phyloP scores from a whole-genome alignment of 2,113 vertebrate genomes.

The Rhabdornis inornatus region DNA sequence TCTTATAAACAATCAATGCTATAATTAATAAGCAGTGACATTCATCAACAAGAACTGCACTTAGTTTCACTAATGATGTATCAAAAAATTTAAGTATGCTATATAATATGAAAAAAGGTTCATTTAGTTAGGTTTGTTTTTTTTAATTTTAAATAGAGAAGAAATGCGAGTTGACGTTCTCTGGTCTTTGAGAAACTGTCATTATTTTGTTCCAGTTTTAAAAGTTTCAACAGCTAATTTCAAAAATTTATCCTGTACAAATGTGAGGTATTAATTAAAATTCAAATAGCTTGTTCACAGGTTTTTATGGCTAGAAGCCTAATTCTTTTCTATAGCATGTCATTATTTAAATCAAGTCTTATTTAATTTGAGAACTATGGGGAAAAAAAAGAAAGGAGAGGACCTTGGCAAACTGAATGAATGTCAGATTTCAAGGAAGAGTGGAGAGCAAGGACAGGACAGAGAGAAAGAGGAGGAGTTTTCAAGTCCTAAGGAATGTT shows the following conservation, averaged over 20 bases:
- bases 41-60: not conserved
- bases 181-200: not conserved
- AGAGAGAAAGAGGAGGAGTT: not conserved
- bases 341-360: constrained; percentile 17
- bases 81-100: not conserved
- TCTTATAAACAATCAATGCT: not conserved
- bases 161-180: not conserved
- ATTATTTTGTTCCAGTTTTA: not conserved
- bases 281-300: not conserved
- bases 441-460: not conserved
- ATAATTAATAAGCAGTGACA: not conserved
- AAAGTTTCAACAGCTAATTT: not conserved
- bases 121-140: too few species aligned
- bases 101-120: not conserved
- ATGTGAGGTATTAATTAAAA: constrained; percentile 14
- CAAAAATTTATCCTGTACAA: not conserved
- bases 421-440: not conserved
- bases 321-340: not conserved
- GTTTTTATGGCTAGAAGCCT: constrained; percentile 9
- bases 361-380: not conserved
- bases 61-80: not conserved
- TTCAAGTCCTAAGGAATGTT: not conserved
- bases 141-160: not conserved
- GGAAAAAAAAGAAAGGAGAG: not conserved
- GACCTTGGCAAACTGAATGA: not conserved